Conservation (phyloP, 1,140 invertebrate genomes). For the Eupristina koningsbergeri region DNA sequence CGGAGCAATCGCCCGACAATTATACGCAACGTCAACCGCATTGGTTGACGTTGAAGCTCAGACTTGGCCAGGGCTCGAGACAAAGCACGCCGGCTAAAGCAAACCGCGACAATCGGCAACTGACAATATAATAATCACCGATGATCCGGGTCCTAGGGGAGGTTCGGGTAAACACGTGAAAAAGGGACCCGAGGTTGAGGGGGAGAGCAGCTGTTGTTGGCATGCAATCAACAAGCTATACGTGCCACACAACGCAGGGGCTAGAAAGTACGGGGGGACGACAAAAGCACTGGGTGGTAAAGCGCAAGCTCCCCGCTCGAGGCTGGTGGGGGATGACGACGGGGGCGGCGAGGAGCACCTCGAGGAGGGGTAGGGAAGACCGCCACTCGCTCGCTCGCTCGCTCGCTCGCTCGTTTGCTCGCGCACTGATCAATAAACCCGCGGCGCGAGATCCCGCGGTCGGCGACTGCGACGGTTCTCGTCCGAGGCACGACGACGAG, state of each 20-base stretch:
- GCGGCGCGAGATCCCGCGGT: background rate
- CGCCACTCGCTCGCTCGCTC: conserved; percentile 3
- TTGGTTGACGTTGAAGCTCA: too few relatives aligned
- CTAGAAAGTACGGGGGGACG: background rate
- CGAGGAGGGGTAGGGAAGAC: background rate
- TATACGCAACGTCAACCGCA: too few relatives aligned
- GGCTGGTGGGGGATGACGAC: background rate
- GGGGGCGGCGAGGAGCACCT: background rate
- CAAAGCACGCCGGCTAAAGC: too few relatives aligned
- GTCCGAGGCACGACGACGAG: too few relatives aligned
- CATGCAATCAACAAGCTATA: background rate
- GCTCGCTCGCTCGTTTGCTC: conserved; percentile 3
- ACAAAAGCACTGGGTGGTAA: background rate
- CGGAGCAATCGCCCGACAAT: too few relatives aligned
- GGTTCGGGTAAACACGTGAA: background rate
- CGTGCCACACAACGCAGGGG: too few relatives aligned
- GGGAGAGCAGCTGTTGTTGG: background rate
- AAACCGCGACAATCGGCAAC: too few relatives aligned
- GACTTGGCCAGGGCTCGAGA: too few relatives aligned
- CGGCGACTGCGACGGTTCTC: background rate
- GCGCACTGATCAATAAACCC: conserved; percentile 31
- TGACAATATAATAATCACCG: background rate
- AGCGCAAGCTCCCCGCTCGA: background rate
- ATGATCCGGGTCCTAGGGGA: background rate
- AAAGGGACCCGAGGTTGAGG: background rate